A percentile compares a stretch with the other conserved stretches of the same genome.
Conservation (phyloP, 2,113 vertebrate species). For the zebrafish (Danio rerio) region GRCz12tu NC_133182.1:34120001-34120500, state of each 20-base stretch:
- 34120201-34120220: conserved; percentile 97
- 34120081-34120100: background rate
- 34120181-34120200: conserved; percentile 78
- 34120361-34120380: background rate
- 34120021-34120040: background rate
- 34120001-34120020: conserved; percentile 12
- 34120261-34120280: conserved; percentile 81
- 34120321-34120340: conserved; percentile 27
- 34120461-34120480: background rate
- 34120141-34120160: conserved; percentile 36
- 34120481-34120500: conserved; percentile 68
- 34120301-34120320: background rate
- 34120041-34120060: background rate
- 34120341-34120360: background rate
- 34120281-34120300: background rate
- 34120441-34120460: background rate
- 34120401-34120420: conserved; percentile 12
- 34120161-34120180: background rate
- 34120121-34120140: conserved; percentile 10
- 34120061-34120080: background rate
- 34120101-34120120: conserved; percentile 1
- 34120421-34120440: background rate
- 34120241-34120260: conserved; percentile 93
- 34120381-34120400: conserved; percentile 28
- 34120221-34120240: conserved; percentile 91